These are phyloP conservation scores for Trachelus iudaicus DNA, from an alignment of 2,888 invertebrate species.

Conservation along the genomic window DNA sequence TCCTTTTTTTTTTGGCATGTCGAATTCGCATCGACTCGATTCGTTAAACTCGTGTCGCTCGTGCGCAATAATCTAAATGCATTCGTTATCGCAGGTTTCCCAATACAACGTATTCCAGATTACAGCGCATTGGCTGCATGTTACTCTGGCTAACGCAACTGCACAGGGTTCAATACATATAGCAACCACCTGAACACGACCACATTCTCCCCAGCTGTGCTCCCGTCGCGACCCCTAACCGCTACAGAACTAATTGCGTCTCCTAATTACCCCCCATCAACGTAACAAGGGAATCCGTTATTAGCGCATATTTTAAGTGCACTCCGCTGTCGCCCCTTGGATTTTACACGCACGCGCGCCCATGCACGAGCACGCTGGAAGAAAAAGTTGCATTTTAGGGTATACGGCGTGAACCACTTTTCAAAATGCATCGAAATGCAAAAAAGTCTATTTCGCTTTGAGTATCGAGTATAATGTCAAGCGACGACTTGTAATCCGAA, in stretches of 20 bases:
- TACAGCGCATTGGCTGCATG: background rate
- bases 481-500: background rate
- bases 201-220: slow-evolving; percentile 34
- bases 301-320: slow-evolving; percentile 21
- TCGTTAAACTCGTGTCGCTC: background rate
- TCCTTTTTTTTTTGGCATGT: background rate
- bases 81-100: background rate
- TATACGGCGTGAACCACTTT: background rate
- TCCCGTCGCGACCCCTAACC: slow-evolving; percentile 32
- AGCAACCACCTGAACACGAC: slow-evolving; percentile 21
- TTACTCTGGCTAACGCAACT: background rate
- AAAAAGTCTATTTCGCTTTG: background rate
- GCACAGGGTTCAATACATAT: background rate
- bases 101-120: background rate
- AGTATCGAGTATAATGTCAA: too few relatives aligned
- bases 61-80: background rate
- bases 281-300: slow-evolving; percentile 44
- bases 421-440: background rate
- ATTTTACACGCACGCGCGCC: background rate
- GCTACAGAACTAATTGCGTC: slow-evolving; percentile 48
- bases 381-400: background rate
- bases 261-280: slow-evolving; percentile 48
- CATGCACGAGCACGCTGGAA: background rate
- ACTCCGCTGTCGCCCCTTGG: background rate
- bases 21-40: background rate